A percentile compares a stretch with the other conserved stretches of the same genome.
Conservation (phyloP, 2,888 invertebrate species). For the Hypomecis punctinalis region DNA sequence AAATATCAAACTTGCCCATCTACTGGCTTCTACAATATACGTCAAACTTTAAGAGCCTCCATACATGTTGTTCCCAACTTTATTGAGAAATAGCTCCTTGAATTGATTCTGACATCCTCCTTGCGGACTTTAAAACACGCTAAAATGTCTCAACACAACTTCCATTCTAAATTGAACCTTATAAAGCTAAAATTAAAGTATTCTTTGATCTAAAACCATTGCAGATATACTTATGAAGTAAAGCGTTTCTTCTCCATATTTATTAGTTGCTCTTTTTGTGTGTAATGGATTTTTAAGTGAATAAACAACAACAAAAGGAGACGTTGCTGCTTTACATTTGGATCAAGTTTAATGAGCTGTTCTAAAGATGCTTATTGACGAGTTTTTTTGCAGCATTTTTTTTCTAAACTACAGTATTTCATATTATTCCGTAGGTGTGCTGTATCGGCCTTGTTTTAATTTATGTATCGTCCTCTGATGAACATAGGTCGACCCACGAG, state of each 20-base stretch:
- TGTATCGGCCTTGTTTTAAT: too few relatives aligned
- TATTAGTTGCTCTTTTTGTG: slow-evolving; percentile 78
- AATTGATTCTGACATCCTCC: slow-evolving; percentile 79
- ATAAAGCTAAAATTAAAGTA: slow-evolving; percentile 11
- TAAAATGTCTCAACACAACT: slow-evolving; percentile 59
- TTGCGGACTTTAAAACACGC: slow-evolving; percentile 71
- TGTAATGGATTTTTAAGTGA: slow-evolving; percentile 83
- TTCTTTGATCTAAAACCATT: slow-evolving; percentile 25
- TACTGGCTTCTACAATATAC: slow-evolving; percentile 48
- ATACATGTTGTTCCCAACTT: slow-evolving; percentile 73
- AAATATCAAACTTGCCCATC: slow-evolving; percentile 45
- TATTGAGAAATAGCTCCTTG: slow-evolving; percentile 81
- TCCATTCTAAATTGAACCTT: slow-evolving; percentile 45
- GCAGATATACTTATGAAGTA: slow-evolving; percentile 59
- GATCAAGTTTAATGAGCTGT: slow-evolving; percentile 45
- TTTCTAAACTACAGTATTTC: too few relatives aligned
- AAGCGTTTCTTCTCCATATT: slow-evolving; percentile 70
- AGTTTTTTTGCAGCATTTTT: background rate
- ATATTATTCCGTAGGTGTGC: too few relatives aligned
- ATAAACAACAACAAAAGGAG: slow-evolving; percentile 70
- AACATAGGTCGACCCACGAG: too few relatives aligned
- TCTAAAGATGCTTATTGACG: slow-evolving; percentile 13
- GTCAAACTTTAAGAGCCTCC: slow-evolving; percentile 80
- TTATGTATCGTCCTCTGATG: too few relatives aligned
- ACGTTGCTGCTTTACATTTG: slow-evolving; percentile 47